Evolutionary conservation across 2,888 invertebrate genomes (phyloP).

Genomic region (Tillus elongatus): DNA sequence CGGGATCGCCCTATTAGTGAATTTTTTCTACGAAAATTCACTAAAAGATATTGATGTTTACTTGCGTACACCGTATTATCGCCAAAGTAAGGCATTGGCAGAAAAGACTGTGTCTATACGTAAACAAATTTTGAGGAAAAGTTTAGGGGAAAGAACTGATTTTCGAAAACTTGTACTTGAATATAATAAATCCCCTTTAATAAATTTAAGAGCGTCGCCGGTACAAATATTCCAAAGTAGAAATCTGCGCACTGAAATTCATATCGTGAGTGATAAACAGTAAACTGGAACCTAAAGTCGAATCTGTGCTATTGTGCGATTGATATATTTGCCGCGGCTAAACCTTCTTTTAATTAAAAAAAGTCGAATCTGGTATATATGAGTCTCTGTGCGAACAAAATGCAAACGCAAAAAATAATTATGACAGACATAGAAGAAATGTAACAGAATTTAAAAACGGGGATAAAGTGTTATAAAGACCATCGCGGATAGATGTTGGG

Average conservation of each 20-base stretch:
- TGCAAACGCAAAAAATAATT: constrained; percentile 8
- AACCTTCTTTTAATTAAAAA: no score
- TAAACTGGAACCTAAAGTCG: no score
- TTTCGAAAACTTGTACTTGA: constrained; percentile 19
- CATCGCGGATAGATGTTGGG: constrained; percentile 16
- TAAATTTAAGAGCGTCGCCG: constrained; percentile 18
- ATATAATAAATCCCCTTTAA: constrained; percentile 19
- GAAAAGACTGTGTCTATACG: constrained; percentile 21
- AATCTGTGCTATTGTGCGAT: no score
- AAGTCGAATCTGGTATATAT: constrained; percentile 15
- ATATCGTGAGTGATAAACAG: constrained; percentile 13
- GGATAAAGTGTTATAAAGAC: constrained; percentile 19
- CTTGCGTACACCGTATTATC: constrained; percentile 16
- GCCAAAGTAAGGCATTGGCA: constrained; percentile 20
- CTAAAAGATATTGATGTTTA: constrained; percentile 20
- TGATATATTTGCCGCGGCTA: no score
- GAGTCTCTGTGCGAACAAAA: constrained; percentile 8
- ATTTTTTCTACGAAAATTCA: no score
- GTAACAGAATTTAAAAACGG: constrained; percentile 9
- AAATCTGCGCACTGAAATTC: constrained; percentile 16
- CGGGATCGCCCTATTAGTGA: no score
- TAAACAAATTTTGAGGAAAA: constrained; percentile 23
- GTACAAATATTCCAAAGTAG: constrained; percentile 21
- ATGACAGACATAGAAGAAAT: constrained; percentile 10
- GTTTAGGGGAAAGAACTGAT: constrained; percentile 16